Base-by-base conservation (phyloP, 2,797 vertebrate species). In the Falco columbarius region DNA sequence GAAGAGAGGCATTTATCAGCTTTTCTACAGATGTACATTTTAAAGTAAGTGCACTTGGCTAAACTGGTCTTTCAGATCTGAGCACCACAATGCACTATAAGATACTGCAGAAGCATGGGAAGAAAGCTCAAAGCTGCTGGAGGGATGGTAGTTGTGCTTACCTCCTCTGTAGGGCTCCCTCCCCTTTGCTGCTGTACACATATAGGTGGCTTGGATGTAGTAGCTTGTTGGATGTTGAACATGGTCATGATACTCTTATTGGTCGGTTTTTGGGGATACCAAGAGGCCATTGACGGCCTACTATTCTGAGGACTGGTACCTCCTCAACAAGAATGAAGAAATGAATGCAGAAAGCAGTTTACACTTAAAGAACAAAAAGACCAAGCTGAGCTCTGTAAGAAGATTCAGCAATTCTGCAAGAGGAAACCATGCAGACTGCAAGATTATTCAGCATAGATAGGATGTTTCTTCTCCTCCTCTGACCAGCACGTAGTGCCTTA, bases 71-170 rank as follows among this genome's bases (percentile, higher is more conserved):
- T 20, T 13, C 40, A 14, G 3, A 24, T 67, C 54, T 36, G 30
- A n/a, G 40, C 11, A 4, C 18, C 49, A 9, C 40, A 34, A 6
- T 0, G 5, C 20, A 2, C 65, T 24, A 5, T 24, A 13, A 34
- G 20, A 21, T 47, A 1, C 19, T 24, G 83, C 54, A 34, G 65
- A 9, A 11, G 19, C 20, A 3, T 6, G 23, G 65, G 56, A 7
- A 12, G 10, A 10, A 19, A 7, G 24, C 49, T 42, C 8, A 10
- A 8, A 17, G 65, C 61, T 9, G 29, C 12, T 5, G 71, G 30
- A 40, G 52, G 44, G 21, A 34, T 2, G 1, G 52, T 30, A 1
- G 15, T 19, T n/a, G 42, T n/a, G 29, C 34, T 38, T 16, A 1
- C 72, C 38, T 11, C 18, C 32, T 17, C 18, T 8, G 26, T 6